These are phyloP conservation scores for Drosophila setifemur DNA, from an alignment of 1,140 invertebrate species.

Conservation along the genomic window DNA sequence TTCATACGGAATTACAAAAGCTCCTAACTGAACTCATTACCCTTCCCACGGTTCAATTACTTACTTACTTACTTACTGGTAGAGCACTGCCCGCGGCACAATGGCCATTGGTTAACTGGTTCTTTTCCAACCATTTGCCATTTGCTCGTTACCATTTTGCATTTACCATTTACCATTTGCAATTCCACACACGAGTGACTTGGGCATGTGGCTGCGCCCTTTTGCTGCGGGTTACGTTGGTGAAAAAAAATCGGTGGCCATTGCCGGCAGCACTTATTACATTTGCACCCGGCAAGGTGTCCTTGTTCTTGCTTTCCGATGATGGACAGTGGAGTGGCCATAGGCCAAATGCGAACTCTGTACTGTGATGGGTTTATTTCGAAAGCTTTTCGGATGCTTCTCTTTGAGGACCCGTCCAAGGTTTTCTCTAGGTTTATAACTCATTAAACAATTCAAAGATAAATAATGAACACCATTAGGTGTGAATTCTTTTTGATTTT, in stretches of 20 bases:
- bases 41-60: neutral
- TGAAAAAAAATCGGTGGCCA: conserved; percentile 10
- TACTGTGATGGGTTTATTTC: neutral
- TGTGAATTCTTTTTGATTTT: no score
- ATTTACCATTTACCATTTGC: neutral
- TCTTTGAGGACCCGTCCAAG: no score
- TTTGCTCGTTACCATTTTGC: neutral
- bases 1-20: neutral
- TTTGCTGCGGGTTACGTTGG: conserved; percentile 11
- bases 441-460: no score
- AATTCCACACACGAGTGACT: conserved; percentile 12
- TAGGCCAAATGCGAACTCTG: neutral
- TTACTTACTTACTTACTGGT: neutral
- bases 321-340: neutral
- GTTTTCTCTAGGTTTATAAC: no score
- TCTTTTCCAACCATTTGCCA: neutral
- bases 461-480: no score
- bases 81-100: no score
- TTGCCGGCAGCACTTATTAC: conserved; percentile 12
- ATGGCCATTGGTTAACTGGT: conserved; percentile 13
- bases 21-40: conserved; percentile 2
- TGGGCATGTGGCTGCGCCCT: neutral
- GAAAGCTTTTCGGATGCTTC: neutral
- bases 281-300: conserved; percentile 5
- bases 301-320: conserved; percentile 5